Evolutionary conservation across 2,797 vertebrate genomes (phyloP), one percentile per base, ranked within the genome.

Genomic region (Malacoctenus gilli): DNA sequence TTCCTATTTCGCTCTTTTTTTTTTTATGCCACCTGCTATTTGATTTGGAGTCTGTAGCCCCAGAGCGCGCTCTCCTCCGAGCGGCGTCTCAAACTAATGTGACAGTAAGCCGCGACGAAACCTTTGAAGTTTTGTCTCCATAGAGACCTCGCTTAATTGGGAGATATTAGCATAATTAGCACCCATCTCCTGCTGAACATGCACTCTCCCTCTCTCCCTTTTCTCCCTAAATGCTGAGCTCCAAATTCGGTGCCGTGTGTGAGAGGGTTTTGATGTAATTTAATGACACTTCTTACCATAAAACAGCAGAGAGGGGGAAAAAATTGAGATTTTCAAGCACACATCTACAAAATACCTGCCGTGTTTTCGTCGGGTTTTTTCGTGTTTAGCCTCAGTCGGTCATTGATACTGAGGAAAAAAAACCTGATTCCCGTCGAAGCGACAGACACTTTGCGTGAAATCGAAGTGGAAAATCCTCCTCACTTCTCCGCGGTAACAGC

Each of bases 111-210:
- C 41, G 22, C 0, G 7, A 46, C 38, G 30, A 61, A 71, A 67
- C 56, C 63, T 85, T 85, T 85, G 77, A 87, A 77, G 72, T 74
- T 64, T 16, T 19, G 71, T 85, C 79, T 85, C 85, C 80, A 83
- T 76, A 49, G 85, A 84, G 81, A 84, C 72, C 18, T 30, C 1
- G 31, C 35, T 72, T 87, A 75, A 85, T 78, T 85, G 61, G 56
- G 55, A 48, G 46, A n/a, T 58, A 87, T 86, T 84, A 82, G 56
- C 78, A 82, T 83, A 79, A 83, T 83, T 82, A 79, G 71, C 71
- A 59, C 77, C 39, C 52, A 63, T 82, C 59, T 79, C 38, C 56
- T 28, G 59, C 48, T 59, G 48, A 77, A 68, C 43, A 34, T 49
- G 39, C 61, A 41, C 16, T 19, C 57, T 52, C 36, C 72, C 44